phyloP scores from a whole-genome alignment of 2,113 vertebrate genomes.

The Sylvia atricapilla region DNA sequence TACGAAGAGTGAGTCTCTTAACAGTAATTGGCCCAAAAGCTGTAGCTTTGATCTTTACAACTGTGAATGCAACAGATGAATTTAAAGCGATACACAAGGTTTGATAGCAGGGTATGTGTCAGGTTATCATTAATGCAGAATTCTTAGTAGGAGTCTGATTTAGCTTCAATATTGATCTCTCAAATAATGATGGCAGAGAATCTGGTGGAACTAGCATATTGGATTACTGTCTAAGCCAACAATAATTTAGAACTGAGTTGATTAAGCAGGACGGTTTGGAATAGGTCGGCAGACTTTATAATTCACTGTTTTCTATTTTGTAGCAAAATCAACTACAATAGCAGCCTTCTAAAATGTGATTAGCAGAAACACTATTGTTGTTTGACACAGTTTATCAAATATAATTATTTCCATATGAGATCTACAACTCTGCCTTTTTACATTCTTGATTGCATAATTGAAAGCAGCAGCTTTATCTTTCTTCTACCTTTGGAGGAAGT shows the following conservation, averaged over 20 bases:
- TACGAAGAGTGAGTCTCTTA: background rate
- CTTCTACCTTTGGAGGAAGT: background rate
- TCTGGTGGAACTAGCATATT: background rate
- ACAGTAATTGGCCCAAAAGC: background rate
- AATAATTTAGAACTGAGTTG: background rate
- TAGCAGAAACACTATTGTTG: slow-evolving; percentile 42
- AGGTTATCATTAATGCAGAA: background rate
- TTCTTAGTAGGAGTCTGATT: background rate
- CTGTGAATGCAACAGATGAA: background rate
- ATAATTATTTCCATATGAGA: slow-evolving; percentile 33
- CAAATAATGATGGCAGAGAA: background rate
- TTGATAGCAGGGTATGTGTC: background rate
- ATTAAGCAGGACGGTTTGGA: background rate
- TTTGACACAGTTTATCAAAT: slow-evolving; percentile 30
- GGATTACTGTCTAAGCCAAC: background rate
- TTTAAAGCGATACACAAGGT: background rate
- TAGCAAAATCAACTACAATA: background rate
- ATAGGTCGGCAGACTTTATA: background rate
- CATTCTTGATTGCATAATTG: slow-evolving; percentile 45
- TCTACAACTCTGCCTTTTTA: background rate
- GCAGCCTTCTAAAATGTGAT: slow-evolving; percentile 2
- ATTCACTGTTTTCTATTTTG: background rate
- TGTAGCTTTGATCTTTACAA: background rate
- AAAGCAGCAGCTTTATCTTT: slow-evolving; percentile 57
- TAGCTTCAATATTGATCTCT: background rate